phyloP scores from a whole-genome alignment of 2,113 vertebrate species.

The Cryptomyrus ogoouensis region DNA sequence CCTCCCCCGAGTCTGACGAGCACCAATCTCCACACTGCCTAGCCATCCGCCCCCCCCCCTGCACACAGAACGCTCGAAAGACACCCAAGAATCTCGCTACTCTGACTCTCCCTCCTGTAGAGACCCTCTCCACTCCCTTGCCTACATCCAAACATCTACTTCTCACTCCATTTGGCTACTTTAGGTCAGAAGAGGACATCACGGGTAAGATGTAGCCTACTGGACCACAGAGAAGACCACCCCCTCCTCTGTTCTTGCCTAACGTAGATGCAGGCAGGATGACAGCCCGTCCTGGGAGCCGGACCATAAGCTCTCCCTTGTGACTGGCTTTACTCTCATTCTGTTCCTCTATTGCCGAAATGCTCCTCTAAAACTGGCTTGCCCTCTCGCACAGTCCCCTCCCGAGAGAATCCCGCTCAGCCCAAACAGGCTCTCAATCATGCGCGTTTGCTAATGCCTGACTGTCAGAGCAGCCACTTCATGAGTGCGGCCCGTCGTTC shows the following conservation, averaged over 20 bases:
- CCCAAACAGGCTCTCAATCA: slow-evolving; percentile 15
- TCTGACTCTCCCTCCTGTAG: neutral
- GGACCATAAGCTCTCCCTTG: neutral
- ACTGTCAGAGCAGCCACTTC: neutral
- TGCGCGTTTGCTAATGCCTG: neutral
- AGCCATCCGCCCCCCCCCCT: neutral
- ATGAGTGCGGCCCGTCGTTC: neutral
- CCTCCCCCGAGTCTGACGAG: neutral
- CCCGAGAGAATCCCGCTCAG: slow-evolving; percentile 6
- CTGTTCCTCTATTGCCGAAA: slow-evolving; percentile 2
- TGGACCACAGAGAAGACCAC: neutral
- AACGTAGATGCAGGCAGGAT: neutral
- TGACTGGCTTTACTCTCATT: neutral
- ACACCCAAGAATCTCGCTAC: neutral
- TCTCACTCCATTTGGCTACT: neutral
- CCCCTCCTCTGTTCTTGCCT: neutral
- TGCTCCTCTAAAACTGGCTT: neutral
- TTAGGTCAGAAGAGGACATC: neutral
- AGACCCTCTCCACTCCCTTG: neutral
- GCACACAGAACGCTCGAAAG: neutral
- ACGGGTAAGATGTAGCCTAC: neutral
- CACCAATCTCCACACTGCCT: neutral
- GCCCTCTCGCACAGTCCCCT: neutral
- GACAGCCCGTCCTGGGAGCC: neutral
- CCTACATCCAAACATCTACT: neutral